These are phyloP conservation scores for Buphagus erythrorhynchus DNA, from an alignment of 2,797 vertebrate genomes.

Conservation along the genomic window DNA sequence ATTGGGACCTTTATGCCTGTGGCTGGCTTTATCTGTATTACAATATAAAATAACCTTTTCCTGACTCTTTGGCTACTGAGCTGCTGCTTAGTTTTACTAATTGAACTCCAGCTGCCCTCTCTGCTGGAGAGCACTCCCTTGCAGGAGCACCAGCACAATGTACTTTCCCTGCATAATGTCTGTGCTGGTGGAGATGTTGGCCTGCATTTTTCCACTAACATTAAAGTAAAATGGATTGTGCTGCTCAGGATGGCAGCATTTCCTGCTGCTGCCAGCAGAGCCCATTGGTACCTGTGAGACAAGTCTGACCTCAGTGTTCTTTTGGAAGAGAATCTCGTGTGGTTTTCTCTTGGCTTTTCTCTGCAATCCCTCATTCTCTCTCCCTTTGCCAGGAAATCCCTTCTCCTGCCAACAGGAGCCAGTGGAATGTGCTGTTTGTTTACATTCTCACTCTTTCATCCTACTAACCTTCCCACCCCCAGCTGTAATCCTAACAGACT, in stretches of 20 bases:
- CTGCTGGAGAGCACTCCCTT: neutral
- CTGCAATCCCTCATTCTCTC: neutral
- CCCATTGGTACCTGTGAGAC: neutral
- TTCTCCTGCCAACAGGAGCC: conserved; percentile 29
- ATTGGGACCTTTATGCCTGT: neutral
- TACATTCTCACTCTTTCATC: conserved; percentile 54
- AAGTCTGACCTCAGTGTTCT: neutral
- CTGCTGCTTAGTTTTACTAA: neutral
- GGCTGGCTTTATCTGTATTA: neutral
- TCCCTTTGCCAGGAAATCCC: conserved; percentile 11
- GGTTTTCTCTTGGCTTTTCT: conserved; percentile 38
- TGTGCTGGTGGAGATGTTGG: neutral
- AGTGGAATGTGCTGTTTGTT: conserved; percentile 54
- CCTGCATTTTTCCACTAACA: neutral
- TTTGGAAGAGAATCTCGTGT: conserved; percentile 1
- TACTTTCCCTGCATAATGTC: neutral
- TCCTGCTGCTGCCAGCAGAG: neutral
- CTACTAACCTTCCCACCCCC: conserved; percentile 12
- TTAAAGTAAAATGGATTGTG: neutral
- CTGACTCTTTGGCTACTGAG: neutral
- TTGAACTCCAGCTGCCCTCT: neutral
- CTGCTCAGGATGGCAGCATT: neutral
- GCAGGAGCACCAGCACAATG: neutral
- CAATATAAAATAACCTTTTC: neutral
- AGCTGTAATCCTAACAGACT: neutral